phyloP scores from a whole-genome alignment of 35 echinoderm and acorn worm genomes.

The Chiridota heheva region DNA sequence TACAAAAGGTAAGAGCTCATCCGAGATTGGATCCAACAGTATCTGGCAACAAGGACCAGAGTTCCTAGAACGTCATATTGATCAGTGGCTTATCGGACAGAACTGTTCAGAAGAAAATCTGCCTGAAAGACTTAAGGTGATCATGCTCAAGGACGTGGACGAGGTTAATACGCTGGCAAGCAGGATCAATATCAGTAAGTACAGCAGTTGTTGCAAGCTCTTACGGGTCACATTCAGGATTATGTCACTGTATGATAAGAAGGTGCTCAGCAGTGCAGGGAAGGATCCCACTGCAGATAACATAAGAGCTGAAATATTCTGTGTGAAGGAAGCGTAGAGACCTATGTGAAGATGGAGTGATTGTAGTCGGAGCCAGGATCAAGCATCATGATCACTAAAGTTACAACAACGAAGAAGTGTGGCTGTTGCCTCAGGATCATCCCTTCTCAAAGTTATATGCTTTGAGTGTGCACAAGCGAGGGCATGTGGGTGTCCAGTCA shows the following conservation, averaged over 20 bases:
- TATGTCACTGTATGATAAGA: neutral
- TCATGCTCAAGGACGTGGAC: neutral
- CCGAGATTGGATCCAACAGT: slow-evolving; percentile 3
- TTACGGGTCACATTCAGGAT: slow-evolving; percentile 14
- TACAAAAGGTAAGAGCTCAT: slow-evolving; percentile 16
- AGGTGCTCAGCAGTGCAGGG: neutral
- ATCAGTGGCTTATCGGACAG: slow-evolving; percentile 40
- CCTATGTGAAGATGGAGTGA: slow-evolving; percentile 25
- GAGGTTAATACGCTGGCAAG: slow-evolving; percentile 13
- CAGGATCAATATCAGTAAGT: slow-evolving; percentile 7
- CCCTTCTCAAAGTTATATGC: slow-evolving; percentile 30
- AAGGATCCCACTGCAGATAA: neutral
- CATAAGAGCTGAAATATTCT: slow-evolving; percentile 18
- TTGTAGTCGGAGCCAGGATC: slow-evolving; percentile 32
- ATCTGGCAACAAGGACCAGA: slow-evolving; percentile 45
- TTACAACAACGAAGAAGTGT: slow-evolving; percentile 37
- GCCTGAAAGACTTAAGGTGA: neutral
- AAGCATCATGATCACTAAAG: slow-evolving; percentile 22
- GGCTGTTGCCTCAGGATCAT: slow-evolving; percentile 3
- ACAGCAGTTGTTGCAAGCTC: slow-evolving; percentile 4
- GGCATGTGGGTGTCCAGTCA: slow-evolving; percentile 16
- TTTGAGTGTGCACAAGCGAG: slow-evolving; percentile 17
- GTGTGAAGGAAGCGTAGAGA: slow-evolving; percentile 26
- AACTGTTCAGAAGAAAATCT: slow-evolving; percentile 18
- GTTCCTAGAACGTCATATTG: slow-evolving; percentile 30